Evolutionary conservation across 35 echinoderm and acorn worm species (phyloP).

Genomic region (Holothuria glaberrima): DNA sequence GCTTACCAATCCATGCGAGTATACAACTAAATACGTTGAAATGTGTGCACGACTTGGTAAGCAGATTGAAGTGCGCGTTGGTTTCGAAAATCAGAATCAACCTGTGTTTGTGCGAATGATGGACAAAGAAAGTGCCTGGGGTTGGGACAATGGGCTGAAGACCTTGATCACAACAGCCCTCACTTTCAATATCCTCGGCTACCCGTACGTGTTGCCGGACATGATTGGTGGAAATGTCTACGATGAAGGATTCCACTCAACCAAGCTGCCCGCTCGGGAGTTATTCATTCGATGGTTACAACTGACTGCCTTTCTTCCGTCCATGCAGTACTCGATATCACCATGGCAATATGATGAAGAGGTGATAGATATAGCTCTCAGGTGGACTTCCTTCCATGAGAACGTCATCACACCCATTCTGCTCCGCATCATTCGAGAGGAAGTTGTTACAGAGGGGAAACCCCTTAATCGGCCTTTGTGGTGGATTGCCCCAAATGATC

Average conservation of each 20-base stretch:
- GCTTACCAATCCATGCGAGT: constrained; percentile 86
- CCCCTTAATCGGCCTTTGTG: constrained; percentile 77
- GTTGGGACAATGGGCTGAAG: constrained; percentile 92
- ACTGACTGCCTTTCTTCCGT: constrained; percentile 92
- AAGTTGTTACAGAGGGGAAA: constrained; percentile 59
- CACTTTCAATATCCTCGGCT: constrained; percentile 88
- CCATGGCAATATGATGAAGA: constrained; percentile 96
- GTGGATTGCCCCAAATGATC: constrained; percentile 76
- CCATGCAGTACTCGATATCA: constrained; percentile 97
- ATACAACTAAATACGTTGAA: constrained; percentile 79
- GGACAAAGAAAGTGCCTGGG: constrained; percentile 95
- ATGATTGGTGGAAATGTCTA: constrained; percentile 99
- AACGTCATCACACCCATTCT: constrained; percentile 73
- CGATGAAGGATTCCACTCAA: constrained; percentile 79
- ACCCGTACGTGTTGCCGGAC: constrained; percentile 92
- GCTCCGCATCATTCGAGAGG: constrained; percentile 41
- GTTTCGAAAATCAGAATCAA: constrained; percentile 86
- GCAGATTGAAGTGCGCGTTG: constrained; percentile 87
- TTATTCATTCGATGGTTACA: constrained; percentile 95
- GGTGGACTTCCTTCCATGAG: constrained; percentile 74
- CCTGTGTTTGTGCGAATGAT: constrained; percentile 96
- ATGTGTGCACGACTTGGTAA: constrained; percentile 80
- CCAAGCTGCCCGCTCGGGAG: constrained; percentile 65
- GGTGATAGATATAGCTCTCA: constrained; percentile 67
- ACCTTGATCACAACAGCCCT: constrained; percentile 91